Percentiles rank a stretch among this genome's conserved stretches.
phyloP scores from a whole-genome alignment of 2,113 vertebrate species.

The Labeo catla region DNA sequence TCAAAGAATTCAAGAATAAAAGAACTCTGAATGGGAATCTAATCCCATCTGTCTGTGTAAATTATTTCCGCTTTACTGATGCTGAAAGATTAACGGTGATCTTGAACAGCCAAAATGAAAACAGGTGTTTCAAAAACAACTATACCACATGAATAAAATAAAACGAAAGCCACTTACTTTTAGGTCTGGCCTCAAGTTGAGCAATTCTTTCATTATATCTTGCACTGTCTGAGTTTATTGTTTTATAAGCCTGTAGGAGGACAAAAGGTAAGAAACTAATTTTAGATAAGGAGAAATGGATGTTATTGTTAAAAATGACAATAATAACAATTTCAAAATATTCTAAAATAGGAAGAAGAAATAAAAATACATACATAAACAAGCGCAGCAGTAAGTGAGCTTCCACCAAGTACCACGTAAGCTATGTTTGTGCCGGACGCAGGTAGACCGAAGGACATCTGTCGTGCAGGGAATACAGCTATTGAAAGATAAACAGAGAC shows the following conservation, averaged over 20 bases:
- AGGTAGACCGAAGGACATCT: conserved; percentile 83
- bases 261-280: neutral
- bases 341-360: neutral
- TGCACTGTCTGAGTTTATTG: conserved; percentile 72
- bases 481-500: conserved; percentile 52
- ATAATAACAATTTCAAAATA: neutral
- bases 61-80: conserved; percentile 60
- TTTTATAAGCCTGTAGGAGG: conserved; percentile 81
- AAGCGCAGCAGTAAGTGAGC: conserved; percentile 80
- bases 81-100: neutral
- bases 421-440: conserved; percentile 77
- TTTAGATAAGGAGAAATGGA: neutral
- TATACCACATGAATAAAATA: neutral
- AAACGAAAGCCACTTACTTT: conserved; percentile 66
- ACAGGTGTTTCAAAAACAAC: neutral
- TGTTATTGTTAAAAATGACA: neutral
- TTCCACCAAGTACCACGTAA: conserved; percentile 83
- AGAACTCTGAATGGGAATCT: conserved; percentile 65
- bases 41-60: conserved; percentile 62
- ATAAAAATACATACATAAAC: conserved; percentile 84
- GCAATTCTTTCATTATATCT: conserved; percentile 67
- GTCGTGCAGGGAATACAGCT: conserved; percentile 75
- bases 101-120: neutral
- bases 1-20: conserved; percentile 56
- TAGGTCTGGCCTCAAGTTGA: conserved; percentile 62